Evolutionary conservation across 2,797 vertebrate genomes (phyloP), one percentile per base, ranked within the genome.

Genomic region (Cirrhinus mrigala): DNA sequence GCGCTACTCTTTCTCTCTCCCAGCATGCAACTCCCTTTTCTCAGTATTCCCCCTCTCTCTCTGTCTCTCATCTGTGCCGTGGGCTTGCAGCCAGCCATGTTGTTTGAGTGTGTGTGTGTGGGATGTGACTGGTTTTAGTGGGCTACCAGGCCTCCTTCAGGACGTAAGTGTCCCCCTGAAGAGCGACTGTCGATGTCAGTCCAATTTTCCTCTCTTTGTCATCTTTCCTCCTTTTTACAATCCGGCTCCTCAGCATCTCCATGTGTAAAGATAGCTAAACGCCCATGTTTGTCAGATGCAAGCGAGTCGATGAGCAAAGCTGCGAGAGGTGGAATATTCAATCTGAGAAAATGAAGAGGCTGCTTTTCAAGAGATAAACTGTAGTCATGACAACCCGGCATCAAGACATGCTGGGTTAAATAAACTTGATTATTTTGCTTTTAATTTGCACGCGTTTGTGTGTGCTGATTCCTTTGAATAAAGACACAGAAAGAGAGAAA

Each of bases 391-490:
- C 90, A 94, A 94, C 93, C 89, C 84, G 81, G 69, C 89, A 85
- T 91, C 89, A 91, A 88, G 87, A 29, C 83, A 83, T 56, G 70
- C 85, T 86, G 80, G 78, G 27, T 87, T 92, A 93, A 93, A 94
- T 94, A 86, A 94, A 92, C 89, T 91, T 92, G 90, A 93, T 94
- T 92, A 93, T 93, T 94, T 92, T 86, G 64, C 85, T 93, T 93
- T 92, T 93, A 92, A 94, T 93, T 92, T 82, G 79, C n/a, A 88
- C 87, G 81, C 86, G 82, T 89, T 92, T 91, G 85, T 89, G 89
- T 88, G 83, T 78, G 54, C 52, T 88, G 83, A 88, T 86, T 89
- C 87, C 82, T 73, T 71, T 48, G 62, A 15, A 12, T n/a, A 48
- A 52, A 24, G 27, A 12, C 40, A 29, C n/a, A 1, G 9, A 24